Conservation (phyloP, 35 echinoderm and acorn worm species). For the Anneissia japonica region DNA sequence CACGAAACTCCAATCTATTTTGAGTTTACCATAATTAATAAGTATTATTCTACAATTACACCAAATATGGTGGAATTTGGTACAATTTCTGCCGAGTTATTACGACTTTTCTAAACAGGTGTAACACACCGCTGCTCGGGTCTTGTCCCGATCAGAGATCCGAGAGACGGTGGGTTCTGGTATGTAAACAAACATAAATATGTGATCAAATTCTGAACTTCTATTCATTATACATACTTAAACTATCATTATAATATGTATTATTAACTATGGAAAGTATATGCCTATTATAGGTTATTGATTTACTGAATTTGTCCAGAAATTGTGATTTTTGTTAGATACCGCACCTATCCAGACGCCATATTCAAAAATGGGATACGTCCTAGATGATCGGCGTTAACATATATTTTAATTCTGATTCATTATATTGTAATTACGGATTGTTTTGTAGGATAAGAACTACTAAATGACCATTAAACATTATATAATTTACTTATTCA, state of each 20-base stretch:
- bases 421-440: no score
- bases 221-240: background rate
- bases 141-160: background rate
- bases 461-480: no score
- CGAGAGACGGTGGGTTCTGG: background rate
- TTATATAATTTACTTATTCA: no score
- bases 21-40: background rate
- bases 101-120: background rate
- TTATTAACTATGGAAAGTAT: background rate
- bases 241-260: background rate
- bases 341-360: no score
- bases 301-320: no score
- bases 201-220: background rate
- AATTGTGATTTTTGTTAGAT: no score
- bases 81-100: background rate
- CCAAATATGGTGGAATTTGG: background rate
- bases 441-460: no score
- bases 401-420: no score
- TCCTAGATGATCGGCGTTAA: no score
- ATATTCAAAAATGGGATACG: no score
- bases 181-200: background rate
- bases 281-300: background rate
- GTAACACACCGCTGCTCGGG: background rate
- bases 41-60: background rate
- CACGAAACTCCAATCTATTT: background rate